These are phyloP conservation scores for Pterocles gutturalis DNA, from an alignment of 2,113 vertebrate genomes.

Conservation along the genomic window DNA sequence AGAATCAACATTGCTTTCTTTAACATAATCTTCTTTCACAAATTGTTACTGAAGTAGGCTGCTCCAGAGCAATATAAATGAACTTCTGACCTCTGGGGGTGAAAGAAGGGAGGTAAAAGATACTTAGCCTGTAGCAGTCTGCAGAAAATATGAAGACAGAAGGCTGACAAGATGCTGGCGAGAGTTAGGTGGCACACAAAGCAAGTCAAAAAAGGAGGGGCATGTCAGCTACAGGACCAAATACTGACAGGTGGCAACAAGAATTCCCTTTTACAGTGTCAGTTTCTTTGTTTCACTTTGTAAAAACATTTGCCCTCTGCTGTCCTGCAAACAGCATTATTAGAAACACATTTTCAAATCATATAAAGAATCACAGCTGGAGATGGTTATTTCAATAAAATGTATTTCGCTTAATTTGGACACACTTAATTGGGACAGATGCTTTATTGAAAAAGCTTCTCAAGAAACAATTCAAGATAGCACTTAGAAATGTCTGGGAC, in stretches of 20 bases:
- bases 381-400: neutral
- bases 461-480: neutral
- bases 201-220: neutral
- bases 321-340: neutral
- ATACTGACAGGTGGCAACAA: neutral
- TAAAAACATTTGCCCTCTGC: conserved; percentile 2
- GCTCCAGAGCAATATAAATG: neutral
- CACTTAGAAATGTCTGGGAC: neutral
- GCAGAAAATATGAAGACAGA: neutral
- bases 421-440: neutral
- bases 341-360: neutral
- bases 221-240: neutral
- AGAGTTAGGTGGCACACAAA: neutral
- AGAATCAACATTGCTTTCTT: conserved; percentile 19
- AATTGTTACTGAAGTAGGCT: neutral
- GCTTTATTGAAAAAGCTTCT: neutral
- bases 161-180: neutral
- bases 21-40: neutral
- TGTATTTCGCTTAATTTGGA: neutral
- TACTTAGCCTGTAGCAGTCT: neutral
- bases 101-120: neutral
- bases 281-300: neutral
- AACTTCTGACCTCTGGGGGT: neutral
- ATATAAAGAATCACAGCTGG: neutral
- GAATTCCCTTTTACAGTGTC: neutral